These are phyloP conservation scores for Champsocephalus gunnari DNA, from an alignment of 2,797 vertebrate species.

Conservation along the genomic window DNA sequence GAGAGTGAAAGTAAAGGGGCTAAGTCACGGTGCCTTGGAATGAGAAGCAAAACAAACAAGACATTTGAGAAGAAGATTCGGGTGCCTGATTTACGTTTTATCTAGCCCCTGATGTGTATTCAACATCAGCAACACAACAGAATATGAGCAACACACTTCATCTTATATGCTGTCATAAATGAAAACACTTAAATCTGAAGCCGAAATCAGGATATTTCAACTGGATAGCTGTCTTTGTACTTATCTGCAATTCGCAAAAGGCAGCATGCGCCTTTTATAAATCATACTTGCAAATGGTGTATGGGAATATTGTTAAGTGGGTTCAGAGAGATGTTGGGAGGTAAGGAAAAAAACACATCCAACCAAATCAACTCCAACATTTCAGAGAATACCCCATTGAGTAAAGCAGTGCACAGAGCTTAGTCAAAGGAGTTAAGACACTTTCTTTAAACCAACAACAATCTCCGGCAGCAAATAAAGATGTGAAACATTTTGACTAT, in stretches of 20 bases:
- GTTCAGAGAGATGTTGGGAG: constrained; percentile 57
- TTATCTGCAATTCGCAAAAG: constrained; percentile 58
- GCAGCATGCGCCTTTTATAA: constrained; percentile 19
- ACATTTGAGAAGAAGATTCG: constrained; percentile 42
- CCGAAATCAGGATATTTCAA: constrained; percentile 35
- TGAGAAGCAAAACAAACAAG: constrained; percentile 63
- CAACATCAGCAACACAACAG: constrained; percentile 28
- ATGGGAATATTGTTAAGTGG: constrained; percentile 56
- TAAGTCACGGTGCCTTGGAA: constrained; percentile 36
- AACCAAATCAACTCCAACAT: constrained; percentile 50
- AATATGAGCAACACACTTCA: neutral
- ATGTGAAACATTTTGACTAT: constrained; percentile 17
- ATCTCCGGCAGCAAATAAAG: constrained; percentile 16
- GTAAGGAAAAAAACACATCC: constrained; percentile 31
- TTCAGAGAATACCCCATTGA: constrained; percentile 25
- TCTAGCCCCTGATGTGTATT: constrained; percentile 47
- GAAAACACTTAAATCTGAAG: constrained; percentile 32
- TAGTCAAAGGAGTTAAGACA: constrained; percentile 19
- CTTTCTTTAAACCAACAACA: constrained; percentile 17
- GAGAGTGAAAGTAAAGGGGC: constrained; percentile 23
- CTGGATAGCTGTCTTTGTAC: constrained; percentile 38
- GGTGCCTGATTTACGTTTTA: constrained; percentile 35
- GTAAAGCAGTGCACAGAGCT: constrained; percentile 23
- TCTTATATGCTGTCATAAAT: constrained; percentile 5
- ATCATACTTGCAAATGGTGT: constrained; percentile 76